Base-by-base conservation (phyloP, 2,113 vertebrate genomes). In the Trichomycterus rosablanca region DNA sequence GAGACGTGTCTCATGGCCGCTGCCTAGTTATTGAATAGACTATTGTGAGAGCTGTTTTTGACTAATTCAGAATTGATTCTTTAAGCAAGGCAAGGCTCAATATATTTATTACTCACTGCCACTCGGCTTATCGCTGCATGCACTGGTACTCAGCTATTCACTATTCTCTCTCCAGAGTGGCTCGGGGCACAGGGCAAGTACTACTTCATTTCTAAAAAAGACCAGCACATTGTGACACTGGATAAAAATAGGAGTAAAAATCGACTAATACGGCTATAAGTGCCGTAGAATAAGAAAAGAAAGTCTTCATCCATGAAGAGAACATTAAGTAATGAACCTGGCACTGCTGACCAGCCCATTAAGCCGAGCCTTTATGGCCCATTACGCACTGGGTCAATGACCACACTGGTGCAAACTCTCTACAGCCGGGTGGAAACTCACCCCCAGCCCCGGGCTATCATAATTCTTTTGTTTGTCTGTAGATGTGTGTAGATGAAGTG, bases 311-410 rank as follows among this genome's bases (percentile, higher is more conserved):
- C 81, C 80, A 77, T 81, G 78, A 69, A 69, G 78, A 77, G 81
- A 80, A 84, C 79, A 80, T 78, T 86, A 86, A 76, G 73, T 83
- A 86, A 88, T 83, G 79, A 83, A 86, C 80, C 81, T 84, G 80
- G 82, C 83, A 84, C 81, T 59, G 73, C 72, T 77, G 83, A 80
- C 82, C 82, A 86, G 78, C 79, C 79, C 86, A 88, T 86, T 88
- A 88, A 72, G 78, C 77, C 73, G 66, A 74, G 79, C 72, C 78
- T 81, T 79, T 84, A 85, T 81, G 84, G 82, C 74, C 82, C 84
- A 86, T 87, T 86, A 88, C 75, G 71, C 78, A 72, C 77, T 60
- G 83, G 83, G 79, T 83, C 76, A 87, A 78, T 81, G 83, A 81
- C 81, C 81, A 79, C 79, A 80, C 79, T 78, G 78, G 74, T 83